A percentile compares a stretch with the other conserved stretches of the same genome.
Evolutionary conservation across 2,888 invertebrate genomes (phyloP).

Genomic region (Hyles lineata): DNA sequence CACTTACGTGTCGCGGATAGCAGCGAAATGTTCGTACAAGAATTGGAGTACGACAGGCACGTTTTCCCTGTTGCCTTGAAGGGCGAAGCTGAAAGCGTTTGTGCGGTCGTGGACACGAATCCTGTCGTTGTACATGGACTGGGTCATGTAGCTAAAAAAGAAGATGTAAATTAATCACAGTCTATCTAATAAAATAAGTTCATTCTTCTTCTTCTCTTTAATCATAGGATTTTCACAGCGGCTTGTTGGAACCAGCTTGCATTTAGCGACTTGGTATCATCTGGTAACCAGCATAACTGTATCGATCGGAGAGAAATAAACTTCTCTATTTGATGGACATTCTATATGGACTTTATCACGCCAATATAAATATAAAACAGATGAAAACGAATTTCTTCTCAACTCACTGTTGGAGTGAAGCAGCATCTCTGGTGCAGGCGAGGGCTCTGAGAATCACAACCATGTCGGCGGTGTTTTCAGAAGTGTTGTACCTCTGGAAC

Average conservation of each 20-base stretch:
- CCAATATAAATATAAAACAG: not conserved
- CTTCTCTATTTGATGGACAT: too few species aligned
- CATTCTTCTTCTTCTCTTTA: too few species aligned
- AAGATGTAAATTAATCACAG: conserved; percentile 27
- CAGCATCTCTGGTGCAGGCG: conserved; percentile 64
- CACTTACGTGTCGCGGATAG: conserved; percentile 62
- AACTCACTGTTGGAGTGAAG: conserved; percentile 63
- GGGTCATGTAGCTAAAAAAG: conserved; percentile 77
- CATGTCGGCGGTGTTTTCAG: conserved; percentile 86
- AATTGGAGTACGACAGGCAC: conserved; percentile 81
- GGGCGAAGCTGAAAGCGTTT: conserved; percentile 77
- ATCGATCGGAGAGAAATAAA: too few species aligned
- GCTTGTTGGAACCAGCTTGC: too few species aligned
- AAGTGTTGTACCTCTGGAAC: conserved; percentile 82
- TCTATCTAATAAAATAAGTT: not conserved
- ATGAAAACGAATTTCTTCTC: not conserved
- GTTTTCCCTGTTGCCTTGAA: conserved; percentile 84
- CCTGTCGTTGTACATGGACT: conserved; percentile 70
- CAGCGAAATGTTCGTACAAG: conserved; percentile 61
- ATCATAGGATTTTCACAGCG: too few species aligned
- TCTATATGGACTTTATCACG: too few species aligned
- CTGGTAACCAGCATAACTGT: too few species aligned
- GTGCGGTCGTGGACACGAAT: conserved; percentile 80
- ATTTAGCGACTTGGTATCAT: too few species aligned
- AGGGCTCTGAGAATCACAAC: conserved; percentile 84